Evolutionary conservation across 2,797 vertebrate species (phyloP).

Genomic region (Pangasius mekongensis): DNA sequence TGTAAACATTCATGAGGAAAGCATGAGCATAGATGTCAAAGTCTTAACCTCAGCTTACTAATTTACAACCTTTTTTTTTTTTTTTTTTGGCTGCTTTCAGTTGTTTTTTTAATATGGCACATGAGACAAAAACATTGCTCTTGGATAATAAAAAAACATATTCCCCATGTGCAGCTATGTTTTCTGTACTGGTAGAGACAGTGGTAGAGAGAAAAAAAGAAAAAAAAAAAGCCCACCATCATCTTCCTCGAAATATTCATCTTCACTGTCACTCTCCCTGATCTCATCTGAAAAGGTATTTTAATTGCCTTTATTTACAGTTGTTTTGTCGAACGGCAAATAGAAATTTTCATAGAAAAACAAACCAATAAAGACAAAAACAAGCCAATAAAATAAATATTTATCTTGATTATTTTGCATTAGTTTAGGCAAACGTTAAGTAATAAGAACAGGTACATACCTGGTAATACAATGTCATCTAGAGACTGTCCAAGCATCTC

Average conservation of each 20-base stretch:
- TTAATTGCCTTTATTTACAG: neutral
- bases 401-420: neutral
- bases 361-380: neutral
- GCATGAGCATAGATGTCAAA: neutral
- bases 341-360: neutral
- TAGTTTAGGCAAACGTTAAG: neutral
- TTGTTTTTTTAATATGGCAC: neutral
- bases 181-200: neutral
- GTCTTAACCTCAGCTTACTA: neutral
- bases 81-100: neutral
- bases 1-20: neutral
- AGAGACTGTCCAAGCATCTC: slow-evolving; percentile 11
- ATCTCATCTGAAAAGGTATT: slow-evolving; percentile 22
- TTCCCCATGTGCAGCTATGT: neutral
- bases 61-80: neutral
- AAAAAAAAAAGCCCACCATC: neutral
- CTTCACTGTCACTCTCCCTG: slow-evolving; percentile 35
- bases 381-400: neutral
- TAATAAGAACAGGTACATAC: neutral
- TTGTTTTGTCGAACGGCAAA: neutral
- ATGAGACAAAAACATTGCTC: neutral
- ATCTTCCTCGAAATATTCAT: slow-evolving; percentile 34
- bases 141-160: neutral
- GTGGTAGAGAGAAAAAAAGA: neutral
- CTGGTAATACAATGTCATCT: slow-evolving; percentile 19